Evolutionary conservation across 2,797 vertebrate genomes (phyloP), one percentile per base, ranked within the genome.

Genomic region (Buphagus erythrorhynchus): DNA sequence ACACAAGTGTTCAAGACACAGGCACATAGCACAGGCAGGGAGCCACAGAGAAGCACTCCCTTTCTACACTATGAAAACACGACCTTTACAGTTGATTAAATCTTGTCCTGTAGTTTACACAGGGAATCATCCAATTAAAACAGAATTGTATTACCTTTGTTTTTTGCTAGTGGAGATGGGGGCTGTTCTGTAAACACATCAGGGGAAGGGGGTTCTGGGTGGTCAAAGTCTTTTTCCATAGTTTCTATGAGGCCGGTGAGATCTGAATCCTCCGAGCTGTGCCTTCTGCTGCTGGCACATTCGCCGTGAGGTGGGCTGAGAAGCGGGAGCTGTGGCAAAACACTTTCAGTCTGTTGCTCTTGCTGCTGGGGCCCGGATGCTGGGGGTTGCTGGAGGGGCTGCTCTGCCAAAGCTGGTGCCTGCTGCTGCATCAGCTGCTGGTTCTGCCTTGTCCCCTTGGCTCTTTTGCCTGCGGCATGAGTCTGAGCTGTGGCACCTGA

Each of bases 211-310:
- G 98, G 95, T 73, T 99, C 99, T 25, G 99, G 99, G 81, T 99
- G 98, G 91, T 99, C 99, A 46, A 99, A 98, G 97, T 99, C 99
- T 92, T 99, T 99, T 97, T 99, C 99, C 99, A 99, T 99, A 91
- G 99, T 98, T 97, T 99, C 99, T 95, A 99, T 97, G 74, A 99
- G 98, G 94, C 97, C 98, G 40, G 97, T 98, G 78, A 99, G 99
- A 78, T 99, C 99, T 1, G 98, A 98, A 68, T 99, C 99, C 55
- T 99, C 99, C 0, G 99, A 97, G 96, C 98, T 98, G 93, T 99
- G 98, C 89, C 98, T 97, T 40, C 96, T 95, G 89, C 96, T 98
- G 91, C 92, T 85, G 94, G 95, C 95, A 86, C 93, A 96, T 20
- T 98, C 98, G 0, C 95, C 15, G 3, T 98, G 98, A 73, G 98